Conservation (phyloP, 2,888 invertebrate genomes). For the Pristionchus maxplancki region DNA sequence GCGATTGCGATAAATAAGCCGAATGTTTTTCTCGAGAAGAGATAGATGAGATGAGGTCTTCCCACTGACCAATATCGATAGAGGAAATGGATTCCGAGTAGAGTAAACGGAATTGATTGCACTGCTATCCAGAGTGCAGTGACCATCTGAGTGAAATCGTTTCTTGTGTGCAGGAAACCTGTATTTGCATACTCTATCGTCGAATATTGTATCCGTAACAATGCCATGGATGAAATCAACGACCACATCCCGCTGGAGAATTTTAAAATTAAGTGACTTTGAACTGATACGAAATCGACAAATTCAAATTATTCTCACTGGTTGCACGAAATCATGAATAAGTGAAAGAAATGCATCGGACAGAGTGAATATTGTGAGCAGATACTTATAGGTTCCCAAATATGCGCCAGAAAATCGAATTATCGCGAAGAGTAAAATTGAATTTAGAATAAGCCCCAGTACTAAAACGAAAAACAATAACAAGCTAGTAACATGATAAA, state of each 20-base stretch:
- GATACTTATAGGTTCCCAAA: neutral
- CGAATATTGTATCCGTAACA: neutral
- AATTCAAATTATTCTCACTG: neutral
- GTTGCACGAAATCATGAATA: neutral
- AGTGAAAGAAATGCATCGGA: neutral
- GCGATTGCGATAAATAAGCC: neutral
- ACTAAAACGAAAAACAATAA: no score
- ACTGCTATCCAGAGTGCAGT: neutral
- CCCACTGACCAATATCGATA: neutral
- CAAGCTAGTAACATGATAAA: no score
- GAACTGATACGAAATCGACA: neutral
- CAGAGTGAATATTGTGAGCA: neutral
- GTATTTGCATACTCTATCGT: neutral
- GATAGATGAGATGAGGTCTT: neutral
- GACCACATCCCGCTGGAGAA: neutral
- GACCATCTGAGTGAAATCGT: neutral
- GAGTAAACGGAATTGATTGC: neutral
- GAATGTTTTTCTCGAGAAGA: neutral
- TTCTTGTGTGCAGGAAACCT: neutral
- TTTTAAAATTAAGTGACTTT: neutral
- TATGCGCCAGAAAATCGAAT: neutral
- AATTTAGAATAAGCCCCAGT: no score
- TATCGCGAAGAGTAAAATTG: no score
- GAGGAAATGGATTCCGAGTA: neutral
- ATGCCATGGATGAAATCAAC: neutral